Conservation (phyloP, 2,113 vertebrate species). For the Oryzias melastigma region DNA sequence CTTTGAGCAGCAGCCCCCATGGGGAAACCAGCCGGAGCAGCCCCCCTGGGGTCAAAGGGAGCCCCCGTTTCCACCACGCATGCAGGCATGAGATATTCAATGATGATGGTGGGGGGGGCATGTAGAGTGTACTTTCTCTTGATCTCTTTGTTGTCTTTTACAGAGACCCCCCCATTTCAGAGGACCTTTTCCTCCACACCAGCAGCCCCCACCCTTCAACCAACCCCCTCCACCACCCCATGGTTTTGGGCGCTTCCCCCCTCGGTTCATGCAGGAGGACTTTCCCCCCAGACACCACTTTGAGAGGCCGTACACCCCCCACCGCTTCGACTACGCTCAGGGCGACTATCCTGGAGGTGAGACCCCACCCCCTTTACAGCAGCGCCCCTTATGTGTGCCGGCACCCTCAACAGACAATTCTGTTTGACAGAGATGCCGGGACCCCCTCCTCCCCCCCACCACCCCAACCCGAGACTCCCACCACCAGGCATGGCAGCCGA, state of each 20-base stretch:
- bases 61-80: conserved; percentile 87
- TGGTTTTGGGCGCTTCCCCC: conserved; percentile 93
- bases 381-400: conserved; percentile 58
- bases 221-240: conserved; percentile 94
- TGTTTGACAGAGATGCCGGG: conserved; percentile 84
- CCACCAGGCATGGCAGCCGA: conserved; percentile 88
- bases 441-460: conserved; percentile 94
- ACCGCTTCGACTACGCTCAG: conserved; percentile 93
- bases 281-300: conserved; percentile 95
- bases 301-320: conserved; percentile 89
- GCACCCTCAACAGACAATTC: neutral
- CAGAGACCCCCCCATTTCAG: conserved; percentile 93
- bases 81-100: conserved; percentile 73
- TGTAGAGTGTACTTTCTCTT: no score
- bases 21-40: conserved; percentile 92
- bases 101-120: no score
- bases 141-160: neutral
- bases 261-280: conserved; percentile 97
- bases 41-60: conserved; percentile 96
- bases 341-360: conserved; percentile 91
- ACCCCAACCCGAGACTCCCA: conserved; percentile 90
- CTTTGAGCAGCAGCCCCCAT: conserved; percentile 88
- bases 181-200: conserved; percentile 93
- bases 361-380: neutral
- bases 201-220: conserved; percentile 94